phyloP scores from a whole-genome alignment of 2,113 vertebrate species.

The Podarcis cretensis region DNA sequence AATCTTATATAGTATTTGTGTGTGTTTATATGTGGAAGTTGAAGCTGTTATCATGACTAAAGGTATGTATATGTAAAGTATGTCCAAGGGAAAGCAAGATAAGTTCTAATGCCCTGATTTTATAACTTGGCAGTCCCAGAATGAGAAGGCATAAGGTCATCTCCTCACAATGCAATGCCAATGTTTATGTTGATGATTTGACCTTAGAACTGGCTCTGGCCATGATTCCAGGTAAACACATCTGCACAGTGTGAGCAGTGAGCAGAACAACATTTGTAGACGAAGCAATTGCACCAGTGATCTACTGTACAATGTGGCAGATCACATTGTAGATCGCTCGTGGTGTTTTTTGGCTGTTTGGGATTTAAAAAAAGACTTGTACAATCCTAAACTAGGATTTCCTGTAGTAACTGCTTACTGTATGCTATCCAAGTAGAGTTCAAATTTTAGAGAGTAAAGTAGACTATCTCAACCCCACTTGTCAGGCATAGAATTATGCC shows the following conservation, averaged over 20 bases:
- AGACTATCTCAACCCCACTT: background rate
- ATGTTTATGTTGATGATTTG: background rate
- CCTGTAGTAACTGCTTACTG: background rate
- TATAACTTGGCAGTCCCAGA: background rate
- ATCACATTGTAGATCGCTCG: too few relatives aligned
- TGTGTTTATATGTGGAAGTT: too few relatives aligned
- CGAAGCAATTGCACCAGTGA: background rate
- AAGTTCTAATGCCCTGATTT: background rate
- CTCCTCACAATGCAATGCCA: background rate
- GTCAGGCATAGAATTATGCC: background rate
- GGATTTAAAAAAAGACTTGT: background rate
- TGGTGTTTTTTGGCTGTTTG: background rate
- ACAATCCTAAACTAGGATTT: background rate
- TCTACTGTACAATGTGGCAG: background rate
- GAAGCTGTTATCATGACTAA: too few relatives aligned
- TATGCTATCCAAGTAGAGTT: background rate
- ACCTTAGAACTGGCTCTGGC: background rate
- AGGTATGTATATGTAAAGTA: background rate
- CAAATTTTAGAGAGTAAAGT: background rate
- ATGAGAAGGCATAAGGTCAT: background rate
- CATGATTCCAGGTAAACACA: background rate
- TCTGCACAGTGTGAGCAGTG: background rate
- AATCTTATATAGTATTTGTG: too few relatives aligned
- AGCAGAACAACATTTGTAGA: background rate
- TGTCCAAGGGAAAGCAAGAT: background rate